phyloP scores from a whole-genome alignment of 2,888 invertebrate genomes.

The Strigamia maritima region DNA sequence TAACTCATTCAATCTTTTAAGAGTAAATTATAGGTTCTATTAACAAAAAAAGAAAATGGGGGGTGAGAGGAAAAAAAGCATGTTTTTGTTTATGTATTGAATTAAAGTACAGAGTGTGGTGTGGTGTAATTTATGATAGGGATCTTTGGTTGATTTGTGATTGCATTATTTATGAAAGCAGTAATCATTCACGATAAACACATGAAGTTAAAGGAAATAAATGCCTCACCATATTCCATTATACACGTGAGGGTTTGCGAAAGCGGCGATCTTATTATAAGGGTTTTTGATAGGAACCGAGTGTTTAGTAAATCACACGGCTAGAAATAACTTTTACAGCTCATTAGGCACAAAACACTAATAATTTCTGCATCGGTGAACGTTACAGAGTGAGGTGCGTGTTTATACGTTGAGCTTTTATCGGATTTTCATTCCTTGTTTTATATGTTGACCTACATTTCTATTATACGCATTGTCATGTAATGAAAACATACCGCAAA shows the following conservation, averaged over 20 bases:
- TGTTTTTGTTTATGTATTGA: constrained; percentile 4
- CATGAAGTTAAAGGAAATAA: constrained; percentile 4
- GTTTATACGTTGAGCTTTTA: constrained; percentile 4
- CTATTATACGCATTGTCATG: not conserved
- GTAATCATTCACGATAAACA: constrained; percentile 4
- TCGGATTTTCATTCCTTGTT: not conserved
- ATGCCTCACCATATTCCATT: not conserved
- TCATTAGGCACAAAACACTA: not conserved
- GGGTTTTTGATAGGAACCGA: not conserved
- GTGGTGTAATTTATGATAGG: constrained; percentile 2
- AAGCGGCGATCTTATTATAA: not conserved
- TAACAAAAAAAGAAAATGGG: not conserved
- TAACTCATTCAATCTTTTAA: not conserved
- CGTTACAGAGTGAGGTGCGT: not conserved
- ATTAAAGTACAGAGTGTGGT: not conserved
- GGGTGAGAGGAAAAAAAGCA: not conserved
- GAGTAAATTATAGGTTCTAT: not conserved
- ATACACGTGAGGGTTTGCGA: not conserved
- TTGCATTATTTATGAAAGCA: constrained; percentile 4
- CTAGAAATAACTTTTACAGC: constrained; percentile 4
- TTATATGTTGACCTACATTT: not conserved
- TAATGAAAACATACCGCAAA: not conserved
- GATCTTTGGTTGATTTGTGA: constrained; percentile 4
- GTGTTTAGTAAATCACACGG: not conserved
- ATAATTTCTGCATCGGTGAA: constrained; percentile 4